Evolutionary conservation across 2,888 invertebrate species (phyloP).

Genomic region (Portevinia maculata): DNA sequence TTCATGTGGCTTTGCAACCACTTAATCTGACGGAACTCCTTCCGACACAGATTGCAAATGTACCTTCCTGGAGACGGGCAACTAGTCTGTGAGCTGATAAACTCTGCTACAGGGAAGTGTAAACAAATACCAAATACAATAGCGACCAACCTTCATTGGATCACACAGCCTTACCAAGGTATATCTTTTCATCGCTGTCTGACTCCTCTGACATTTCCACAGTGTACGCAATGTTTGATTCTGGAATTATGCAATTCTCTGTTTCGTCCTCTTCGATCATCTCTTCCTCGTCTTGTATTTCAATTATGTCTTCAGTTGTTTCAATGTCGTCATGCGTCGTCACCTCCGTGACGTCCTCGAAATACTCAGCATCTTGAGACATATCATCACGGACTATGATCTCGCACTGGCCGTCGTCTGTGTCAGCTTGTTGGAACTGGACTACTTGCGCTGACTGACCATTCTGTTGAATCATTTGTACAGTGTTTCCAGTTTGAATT

Average conservation of each 20-base stretch:
- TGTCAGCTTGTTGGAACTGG: conserved; percentile 75
- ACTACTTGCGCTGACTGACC: conserved; percentile 78
- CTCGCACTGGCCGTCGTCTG: conserved; percentile 75
- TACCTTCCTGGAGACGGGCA: conserved; percentile 85
- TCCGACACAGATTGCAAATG: conserved; percentile 86
- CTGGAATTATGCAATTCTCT: conserved; percentile 62
- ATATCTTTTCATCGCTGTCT: conserved; percentile 68
- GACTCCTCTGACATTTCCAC: conserved; percentile 71
- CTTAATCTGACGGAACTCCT: conserved; percentile 86
- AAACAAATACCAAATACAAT: conserved; percentile 46
- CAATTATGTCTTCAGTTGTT: conserved; percentile 79
- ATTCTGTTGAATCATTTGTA: conserved; percentile 82
- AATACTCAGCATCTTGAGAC: conserved; percentile 79
- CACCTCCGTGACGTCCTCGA: conserved; percentile 80
- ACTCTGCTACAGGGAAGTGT: conserved; percentile 78
- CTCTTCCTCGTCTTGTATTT: conserved; percentile 76
- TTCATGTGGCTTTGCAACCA: conserved; percentile 87
- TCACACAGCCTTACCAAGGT: conserved; percentile 48
- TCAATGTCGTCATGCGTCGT: conserved; percentile 79
- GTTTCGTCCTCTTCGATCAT: conserved; percentile 76
- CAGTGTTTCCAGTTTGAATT: conserved; percentile 81
- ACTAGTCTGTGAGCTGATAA: conserved; percentile 84
- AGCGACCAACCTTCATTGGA: conserved; percentile 7
- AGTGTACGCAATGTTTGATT: conserved; percentile 57
- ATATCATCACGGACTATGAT: conserved; percentile 80